Evolutionary conservation across 2,113 vertebrate species (phyloP).

Genomic region (Osmerus eperlanus): DNA sequence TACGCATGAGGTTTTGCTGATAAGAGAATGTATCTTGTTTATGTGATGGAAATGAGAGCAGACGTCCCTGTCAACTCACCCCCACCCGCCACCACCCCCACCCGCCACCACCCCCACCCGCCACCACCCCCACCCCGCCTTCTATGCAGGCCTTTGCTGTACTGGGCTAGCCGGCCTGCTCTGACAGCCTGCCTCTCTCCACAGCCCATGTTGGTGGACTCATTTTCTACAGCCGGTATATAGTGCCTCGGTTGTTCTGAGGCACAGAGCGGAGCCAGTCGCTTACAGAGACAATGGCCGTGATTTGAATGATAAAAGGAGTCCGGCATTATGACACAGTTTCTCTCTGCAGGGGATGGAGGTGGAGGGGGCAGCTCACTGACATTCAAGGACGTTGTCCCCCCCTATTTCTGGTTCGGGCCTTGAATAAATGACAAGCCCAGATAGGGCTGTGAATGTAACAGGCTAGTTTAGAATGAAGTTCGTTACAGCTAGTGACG

Average conservation of each 20-base stretch:
- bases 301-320: conserved; percentile 79
- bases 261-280: conserved; percentile 65
- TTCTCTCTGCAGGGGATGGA: conserved; percentile 73
- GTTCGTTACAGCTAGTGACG: conserved; percentile 65
- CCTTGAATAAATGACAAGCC: conserved; percentile 70
- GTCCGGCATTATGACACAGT: conserved; percentile 79
- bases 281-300: conserved; percentile 73
- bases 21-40: conserved; percentile 54
- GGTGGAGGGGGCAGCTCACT: conserved; percentile 46
- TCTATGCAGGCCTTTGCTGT: no score
- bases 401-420: conserved; percentile 39
- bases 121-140: neutral
- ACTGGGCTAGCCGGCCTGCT: conserved; percentile 28
- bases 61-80: conserved; percentile 35
- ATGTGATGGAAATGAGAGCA: conserved; percentile 47
- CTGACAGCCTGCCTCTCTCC: conserved; percentile 43
- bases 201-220: conserved; percentile 52
- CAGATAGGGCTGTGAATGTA: conserved; percentile 59
- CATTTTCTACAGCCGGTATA: conserved; percentile 54
- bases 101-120: neutral
- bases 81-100: neutral
- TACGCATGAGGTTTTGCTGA: conserved; percentile 42
- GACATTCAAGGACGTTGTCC: conserved; percentile 64
- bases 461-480: conserved; percentile 54
- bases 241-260: conserved; percentile 71